Percentiles rank a stretch among this genome's conserved stretches.
These are phyloP conservation scores for Ophion costatus DNA, from an alignment of 2,888 invertebrate species.

Conservation along the genomic window DNA sequence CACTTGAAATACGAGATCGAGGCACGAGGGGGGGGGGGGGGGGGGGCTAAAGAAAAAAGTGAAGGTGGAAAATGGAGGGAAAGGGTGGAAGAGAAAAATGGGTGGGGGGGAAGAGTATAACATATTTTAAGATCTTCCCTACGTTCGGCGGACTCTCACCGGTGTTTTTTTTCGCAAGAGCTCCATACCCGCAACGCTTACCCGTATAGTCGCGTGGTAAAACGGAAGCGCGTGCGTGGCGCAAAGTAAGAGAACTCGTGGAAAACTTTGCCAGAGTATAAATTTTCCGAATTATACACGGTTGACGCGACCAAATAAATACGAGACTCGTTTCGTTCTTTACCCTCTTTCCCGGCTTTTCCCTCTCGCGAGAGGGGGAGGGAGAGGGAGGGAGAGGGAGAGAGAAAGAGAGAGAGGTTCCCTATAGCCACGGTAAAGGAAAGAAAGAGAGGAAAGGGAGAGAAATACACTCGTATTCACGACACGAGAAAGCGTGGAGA, in stretches of 20 bases:
- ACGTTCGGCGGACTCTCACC: slow-evolving; percentile 47
- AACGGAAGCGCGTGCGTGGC: slow-evolving; percentile 35
- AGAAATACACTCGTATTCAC: slow-evolving; percentile 13
- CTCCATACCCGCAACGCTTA: slow-evolving; percentile 56
- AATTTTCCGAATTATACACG: slow-evolving; percentile 69
- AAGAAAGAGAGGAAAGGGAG: not conserved
- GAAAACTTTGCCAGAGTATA: slow-evolving; percentile 69
- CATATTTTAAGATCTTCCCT: slow-evolving; percentile 51
- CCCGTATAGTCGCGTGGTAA: slow-evolving; percentile 3
- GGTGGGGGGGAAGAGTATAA: slow-evolving; percentile 16
- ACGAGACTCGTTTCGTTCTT: slow-evolving; percentile 61
- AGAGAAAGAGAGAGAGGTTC: not conserved
- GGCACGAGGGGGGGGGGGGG: not conserved
- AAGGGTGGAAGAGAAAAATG: slow-evolving; percentile 9
- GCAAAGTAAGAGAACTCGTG: slow-evolving; percentile 58
- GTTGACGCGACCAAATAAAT: slow-evolving; percentile 71
- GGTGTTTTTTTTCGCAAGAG: slow-evolving; percentile 51
- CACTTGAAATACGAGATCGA: slow-evolving; percentile 34
- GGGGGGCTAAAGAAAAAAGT: not conserved
- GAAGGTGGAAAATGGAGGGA: slow-evolving; percentile 1
- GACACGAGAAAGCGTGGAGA: slow-evolving; percentile 16
- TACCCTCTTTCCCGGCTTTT: slow-evolving; percentile 24
- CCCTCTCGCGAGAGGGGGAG: not conserved
- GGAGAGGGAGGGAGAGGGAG: not conserved
- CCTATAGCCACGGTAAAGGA: not conserved